Evolutionary conservation across 2,113 vertebrate species (phyloP).

Genomic region (Jacana jacana): DNA sequence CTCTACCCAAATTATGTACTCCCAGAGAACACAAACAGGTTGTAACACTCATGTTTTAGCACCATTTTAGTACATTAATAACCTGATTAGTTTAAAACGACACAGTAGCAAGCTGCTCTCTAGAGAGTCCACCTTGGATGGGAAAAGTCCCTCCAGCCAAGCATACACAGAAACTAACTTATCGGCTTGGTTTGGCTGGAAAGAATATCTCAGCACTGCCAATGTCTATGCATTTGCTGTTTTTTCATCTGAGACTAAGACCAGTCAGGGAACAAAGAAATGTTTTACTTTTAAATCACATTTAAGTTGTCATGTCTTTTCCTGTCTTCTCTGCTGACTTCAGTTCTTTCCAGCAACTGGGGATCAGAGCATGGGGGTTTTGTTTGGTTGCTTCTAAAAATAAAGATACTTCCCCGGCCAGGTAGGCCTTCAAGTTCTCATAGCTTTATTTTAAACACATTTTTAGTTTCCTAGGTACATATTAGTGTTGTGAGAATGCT

Average conservation of each 20-base stretch:
- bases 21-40: neutral
- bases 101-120: neutral
- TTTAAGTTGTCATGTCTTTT: neutral
- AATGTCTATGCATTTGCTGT: neutral
- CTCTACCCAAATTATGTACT: neutral
- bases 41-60: rapidly evolving
- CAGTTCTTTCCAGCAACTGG: neutral
- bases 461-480: neutral
- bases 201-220: neutral
- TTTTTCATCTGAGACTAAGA: neutral
- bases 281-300: neutral
- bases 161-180: neutral
- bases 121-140: neutral
- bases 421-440: neutral
- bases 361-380: neutral
- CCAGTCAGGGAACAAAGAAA: neutral
- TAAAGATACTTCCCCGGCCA: neutral
- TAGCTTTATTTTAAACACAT: neutral
- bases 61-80: neutral
- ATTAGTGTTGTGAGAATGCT: neutral
- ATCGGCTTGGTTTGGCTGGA: neutral
- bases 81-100: neutral
- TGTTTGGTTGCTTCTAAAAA: neutral
- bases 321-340: neutral
- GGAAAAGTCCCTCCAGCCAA: neutral